These are phyloP conservation scores for Drosophila santomea DNA, from an alignment of 1,140 invertebrate species.

Conservation along the genomic window DNA sequence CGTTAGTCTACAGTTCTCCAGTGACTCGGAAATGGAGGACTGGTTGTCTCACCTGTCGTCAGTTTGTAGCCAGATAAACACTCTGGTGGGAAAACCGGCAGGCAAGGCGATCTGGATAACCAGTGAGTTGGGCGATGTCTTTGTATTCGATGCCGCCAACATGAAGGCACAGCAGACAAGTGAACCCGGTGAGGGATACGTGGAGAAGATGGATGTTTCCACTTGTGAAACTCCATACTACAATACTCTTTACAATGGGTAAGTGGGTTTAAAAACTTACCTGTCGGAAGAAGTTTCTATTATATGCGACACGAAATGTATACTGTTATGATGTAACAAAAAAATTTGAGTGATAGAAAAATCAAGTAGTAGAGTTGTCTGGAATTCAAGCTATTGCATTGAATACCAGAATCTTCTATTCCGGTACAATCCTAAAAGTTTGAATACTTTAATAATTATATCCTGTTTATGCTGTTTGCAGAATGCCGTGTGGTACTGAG, in stretches of 20 bases:
- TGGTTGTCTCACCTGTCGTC: conserved; percentile 92
- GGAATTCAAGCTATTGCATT: no score
- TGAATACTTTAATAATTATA: background rate
- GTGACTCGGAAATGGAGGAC: conserved; percentile 93
- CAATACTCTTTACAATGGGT: conserved; percentile 85
- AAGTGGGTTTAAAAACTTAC: conserved; percentile 7
- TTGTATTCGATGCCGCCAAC: conserved; percentile 89
- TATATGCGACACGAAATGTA: no score
- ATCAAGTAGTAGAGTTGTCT: no score
- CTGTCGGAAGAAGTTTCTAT: background rate
- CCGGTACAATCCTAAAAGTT: background rate
- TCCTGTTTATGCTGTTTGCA: conserved; percentile 14
- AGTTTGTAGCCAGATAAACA: conserved; percentile 90
- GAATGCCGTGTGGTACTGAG: conserved; percentile 87
- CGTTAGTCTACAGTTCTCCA: conserved; percentile 90
- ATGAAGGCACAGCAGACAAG: conserved; percentile 85
- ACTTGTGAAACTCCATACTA: conserved; percentile 89
- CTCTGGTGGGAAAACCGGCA: conserved; percentile 88
- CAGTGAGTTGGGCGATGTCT: conserved; percentile 91
- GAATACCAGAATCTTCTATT: no score
- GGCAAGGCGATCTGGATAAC: conserved; percentile 91
- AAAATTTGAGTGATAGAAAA: no score
- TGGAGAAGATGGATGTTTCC: conserved; percentile 89
- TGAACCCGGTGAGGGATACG: conserved; percentile 81
- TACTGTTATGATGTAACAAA: background rate